Percentiles rank a stretch among this genome's conserved stretches.
phyloP scores from a whole-genome alignment of 1,140 invertebrate species.

The Pygmarrhopalites habei region DNA sequence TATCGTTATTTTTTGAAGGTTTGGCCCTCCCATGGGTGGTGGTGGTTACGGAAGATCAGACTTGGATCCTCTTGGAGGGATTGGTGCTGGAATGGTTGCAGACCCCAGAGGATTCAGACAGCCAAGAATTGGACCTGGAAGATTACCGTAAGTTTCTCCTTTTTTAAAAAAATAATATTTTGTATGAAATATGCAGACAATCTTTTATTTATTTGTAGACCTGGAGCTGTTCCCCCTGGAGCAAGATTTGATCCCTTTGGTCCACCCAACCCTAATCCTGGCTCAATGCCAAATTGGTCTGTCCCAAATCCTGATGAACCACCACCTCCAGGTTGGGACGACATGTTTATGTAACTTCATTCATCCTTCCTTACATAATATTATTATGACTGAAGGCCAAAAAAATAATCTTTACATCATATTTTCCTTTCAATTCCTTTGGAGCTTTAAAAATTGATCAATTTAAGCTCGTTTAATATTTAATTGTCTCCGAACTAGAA shows the following conservation, averaged over 20 bases:
- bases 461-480: too few species aligned
- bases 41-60: conserved; percentile 31
- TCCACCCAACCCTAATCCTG: conserved; percentile 16
- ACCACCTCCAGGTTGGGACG: conserved; percentile 34
- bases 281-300: conserved; percentile 9
- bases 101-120: conserved; percentile 29
- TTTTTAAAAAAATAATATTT: too few species aligned
- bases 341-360: conserved; percentile 37
- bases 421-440: too few species aligned
- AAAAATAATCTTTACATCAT: too few species aligned
- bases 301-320: conserved; percentile 36
- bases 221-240: conserved; percentile 19
- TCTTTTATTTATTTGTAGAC: neutral
- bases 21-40: neutral
- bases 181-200: too few species aligned
- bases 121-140: conserved; percentile 9
- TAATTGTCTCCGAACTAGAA: too few species aligned
- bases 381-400: too few species aligned
- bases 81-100: conserved; percentile 32
- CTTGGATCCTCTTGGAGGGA: conserved; percentile 35
- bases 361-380: too few species aligned
- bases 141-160: neutral
- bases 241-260: conserved; percentile 36
- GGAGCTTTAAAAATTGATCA: too few species aligned
- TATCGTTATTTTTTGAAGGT: too few species aligned